phyloP scores from a whole-genome alignment of 2,888 invertebrate species.

The Malacosoma neustria region DNA sequence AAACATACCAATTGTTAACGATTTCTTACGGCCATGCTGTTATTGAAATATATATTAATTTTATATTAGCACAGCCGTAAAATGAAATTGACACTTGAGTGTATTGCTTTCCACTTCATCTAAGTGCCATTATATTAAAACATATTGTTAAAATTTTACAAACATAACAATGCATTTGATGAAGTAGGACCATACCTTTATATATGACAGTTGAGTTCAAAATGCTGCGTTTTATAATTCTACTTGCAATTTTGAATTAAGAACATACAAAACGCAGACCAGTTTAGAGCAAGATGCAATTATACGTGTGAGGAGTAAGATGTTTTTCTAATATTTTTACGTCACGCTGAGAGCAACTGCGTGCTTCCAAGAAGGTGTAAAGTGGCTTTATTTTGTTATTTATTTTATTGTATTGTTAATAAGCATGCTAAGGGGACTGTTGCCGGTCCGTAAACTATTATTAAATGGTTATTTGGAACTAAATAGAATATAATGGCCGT shows the following conservation, averaged over 20 bases:
- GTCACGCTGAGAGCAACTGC: constrained; percentile 44
- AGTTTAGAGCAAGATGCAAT: constrained; percentile 33
- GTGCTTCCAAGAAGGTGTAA: constrained; percentile 73
- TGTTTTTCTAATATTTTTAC: constrained; percentile 32
- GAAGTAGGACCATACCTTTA: not conserved
- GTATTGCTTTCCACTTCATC: constrained; percentile 70
- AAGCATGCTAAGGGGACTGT: constrained; percentile 63
- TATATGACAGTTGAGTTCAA: constrained; percentile 14
- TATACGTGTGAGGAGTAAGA: constrained; percentile 26
- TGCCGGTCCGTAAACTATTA: constrained; percentile 58
- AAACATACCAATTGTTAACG: constrained; percentile 22
- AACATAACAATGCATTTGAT: constrained; percentile 7
- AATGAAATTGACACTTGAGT: constrained; percentile 65
- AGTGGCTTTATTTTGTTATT: constrained; percentile 69
- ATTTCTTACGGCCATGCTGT: constrained; percentile 18
- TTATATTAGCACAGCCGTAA: constrained; percentile 60
- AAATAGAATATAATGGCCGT: constrained; percentile 73
- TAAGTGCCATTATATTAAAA: constrained; percentile 47
- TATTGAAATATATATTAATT: constrained; percentile 58
- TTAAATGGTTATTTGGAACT: constrained; percentile 74
- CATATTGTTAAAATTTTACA: constrained; percentile 23
- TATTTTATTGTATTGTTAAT: constrained; percentile 75
- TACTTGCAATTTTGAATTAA: constrained; percentile 13
- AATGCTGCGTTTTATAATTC: constrained; percentile 10
- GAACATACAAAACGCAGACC: constrained; percentile 39